Evolutionary conservation across 2,888 invertebrate species (phyloP).

Genomic region (Ditula angustiorana): DNA sequence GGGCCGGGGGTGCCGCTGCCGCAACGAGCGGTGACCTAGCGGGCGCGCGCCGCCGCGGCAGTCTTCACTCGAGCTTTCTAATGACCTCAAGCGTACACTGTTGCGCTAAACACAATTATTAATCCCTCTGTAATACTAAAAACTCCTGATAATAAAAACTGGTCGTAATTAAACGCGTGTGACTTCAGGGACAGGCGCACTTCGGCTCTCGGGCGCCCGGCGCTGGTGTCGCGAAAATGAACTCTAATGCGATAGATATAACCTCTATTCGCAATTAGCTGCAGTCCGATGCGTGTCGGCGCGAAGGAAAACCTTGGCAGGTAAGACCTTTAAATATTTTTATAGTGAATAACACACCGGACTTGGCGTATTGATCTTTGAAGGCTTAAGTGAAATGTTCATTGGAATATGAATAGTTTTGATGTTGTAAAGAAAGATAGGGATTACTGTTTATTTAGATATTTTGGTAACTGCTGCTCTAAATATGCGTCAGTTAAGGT

Average conservation of each 20-base stretch:
- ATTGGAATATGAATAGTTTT: constrained; percentile 5
- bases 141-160: constrained; percentile 12
- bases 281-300: constrained; percentile 55
- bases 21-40: constrained; percentile 75
- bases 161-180: constrained; percentile 27
- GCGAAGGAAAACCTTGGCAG: constrained; percentile 32
- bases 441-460: background rate
- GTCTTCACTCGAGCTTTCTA: constrained; percentile 83
- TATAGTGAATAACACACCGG: constrained; percentile 34
- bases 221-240: constrained; percentile 67
- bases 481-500: background rate
- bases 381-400: background rate
- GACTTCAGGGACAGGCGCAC: constrained; percentile 67
- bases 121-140: constrained; percentile 19
- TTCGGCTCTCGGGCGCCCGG: constrained; percentile 51
- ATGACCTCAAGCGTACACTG: constrained; percentile 83
- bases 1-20: constrained; percentile 82
- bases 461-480: background rate
- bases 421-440: background rate
- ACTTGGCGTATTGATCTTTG: constrained; percentile 27
- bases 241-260: constrained; percentile 72
- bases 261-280: constrained; percentile 73
- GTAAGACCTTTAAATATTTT: constrained; percentile 42
- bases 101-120: constrained; percentile 59
- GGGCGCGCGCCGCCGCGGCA: constrained; percentile 82